Evolutionary conservation across 2,113 vertebrate genomes (phyloP), one percentile per base, ranked within the genome.

Genomic region (Cyphotilapia sp.): DNA sequence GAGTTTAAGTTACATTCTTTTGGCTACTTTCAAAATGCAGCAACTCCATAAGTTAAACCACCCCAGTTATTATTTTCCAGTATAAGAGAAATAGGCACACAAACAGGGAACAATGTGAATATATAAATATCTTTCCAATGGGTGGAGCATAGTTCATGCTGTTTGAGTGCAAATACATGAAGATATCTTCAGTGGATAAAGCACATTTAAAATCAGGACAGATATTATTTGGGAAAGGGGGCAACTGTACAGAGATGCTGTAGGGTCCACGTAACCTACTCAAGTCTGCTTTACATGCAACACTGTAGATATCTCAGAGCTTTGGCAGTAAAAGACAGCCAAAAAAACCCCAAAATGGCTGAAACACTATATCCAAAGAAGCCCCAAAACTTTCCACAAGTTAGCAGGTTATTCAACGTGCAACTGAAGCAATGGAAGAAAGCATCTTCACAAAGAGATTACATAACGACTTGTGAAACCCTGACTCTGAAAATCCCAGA

Each of bases 161-260:
- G 4, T 69, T 6, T 35, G n/a, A 71, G 19, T 22, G 9, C 19
- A 71, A 66, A 59, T 40, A 19, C 27, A 69, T 38, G 6, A 57
- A 38, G 27, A 35, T 71, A 3, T 78, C 3, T 33, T 59, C 3
- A 63, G 29, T 61, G 11, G 74, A 42, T 57, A 5, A 24, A 53
- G 33, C 8, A 49, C 13, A 31, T 81, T 82, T 42, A 27, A 88
- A 76, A 61, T 61, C 10, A 12, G 29, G 38, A 59, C 66, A 93
- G 81, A 90, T 83, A 93, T 91, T 84, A 91, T 82, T 85, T 87
- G 85, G 85, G 85, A 88, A 69, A 66, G 66, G 86, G 86, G 2
- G 19, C 8, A 84, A 82, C 78, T 54, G 40, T 56, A 49, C 57
- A 89, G 81, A 87, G 81, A 85, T 82, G 57, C 88, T 93, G 74